Percentiles rank a stretch among this genome's conserved stretches.
Evolutionary conservation across 92 coral and sea anemone species (phyloP).

Genomic region (Phenganax stokvisi): DNA sequence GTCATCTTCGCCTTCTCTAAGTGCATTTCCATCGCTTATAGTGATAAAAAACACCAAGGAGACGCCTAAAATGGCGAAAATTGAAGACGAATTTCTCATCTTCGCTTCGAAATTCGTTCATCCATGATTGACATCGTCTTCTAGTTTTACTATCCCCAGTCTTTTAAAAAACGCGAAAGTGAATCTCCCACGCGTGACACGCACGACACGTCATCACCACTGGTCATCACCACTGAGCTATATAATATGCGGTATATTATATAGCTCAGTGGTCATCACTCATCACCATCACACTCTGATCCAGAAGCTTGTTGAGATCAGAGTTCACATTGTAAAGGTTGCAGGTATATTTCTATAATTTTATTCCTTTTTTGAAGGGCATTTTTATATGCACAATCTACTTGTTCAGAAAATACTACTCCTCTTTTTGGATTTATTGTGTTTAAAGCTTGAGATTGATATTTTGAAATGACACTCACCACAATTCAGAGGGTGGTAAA

Average conservation of each 20-base stretch:
- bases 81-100: constrained; percentile 7
- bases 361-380: no score
- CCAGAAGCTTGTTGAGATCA: no score
- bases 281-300: no score
- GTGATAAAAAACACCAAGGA: not conserved
- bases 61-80: constrained; percentile 16
- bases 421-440: no score
- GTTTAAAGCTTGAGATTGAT: no score
- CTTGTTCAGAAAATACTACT: no score
- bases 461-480: no score
- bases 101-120: not conserved
- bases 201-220: constrained; percentile 17
- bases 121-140: constrained; percentile 7
- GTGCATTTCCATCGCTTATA: not conserved
- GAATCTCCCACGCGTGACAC: constrained; percentile 26
- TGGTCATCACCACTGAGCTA: not conserved
- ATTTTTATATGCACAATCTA: no score
- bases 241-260: not conserved
- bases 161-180: not conserved
- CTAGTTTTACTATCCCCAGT: not conserved
- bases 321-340: no score
- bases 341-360: no score
- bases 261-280: no score
- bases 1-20: not conserved
- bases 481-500: no score